phyloP scores from a whole-genome alignment of 35 echinoderm and acorn worm species.

The Apostichopus parvimensis region DNA sequence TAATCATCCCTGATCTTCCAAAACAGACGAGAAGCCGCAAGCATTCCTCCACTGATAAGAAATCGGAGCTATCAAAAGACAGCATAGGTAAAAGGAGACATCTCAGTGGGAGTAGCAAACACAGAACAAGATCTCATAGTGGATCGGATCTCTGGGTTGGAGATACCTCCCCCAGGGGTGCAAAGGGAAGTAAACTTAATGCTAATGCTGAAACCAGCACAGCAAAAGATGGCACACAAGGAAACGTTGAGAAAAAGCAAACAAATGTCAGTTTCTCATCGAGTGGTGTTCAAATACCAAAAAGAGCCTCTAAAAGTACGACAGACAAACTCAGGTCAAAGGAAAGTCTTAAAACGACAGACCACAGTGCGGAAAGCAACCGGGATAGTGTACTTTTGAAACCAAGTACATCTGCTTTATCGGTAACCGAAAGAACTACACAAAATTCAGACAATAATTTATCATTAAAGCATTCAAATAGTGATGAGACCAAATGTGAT shows the following conservation, averaged over 20 bases:
- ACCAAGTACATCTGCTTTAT: neutral
- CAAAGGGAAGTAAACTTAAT: neutral
- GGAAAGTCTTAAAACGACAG: neutral
- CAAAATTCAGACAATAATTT: conserved; percentile 11
- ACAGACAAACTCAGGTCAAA: neutral
- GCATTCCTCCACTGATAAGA: conserved; percentile 2
- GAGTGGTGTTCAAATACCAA: neutral
- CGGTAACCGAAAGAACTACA: neutral
- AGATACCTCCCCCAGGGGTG: neutral
- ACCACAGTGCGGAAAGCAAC: neutral
- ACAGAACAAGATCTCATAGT: neutral
- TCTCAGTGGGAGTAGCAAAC: neutral
- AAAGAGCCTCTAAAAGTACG: neutral
- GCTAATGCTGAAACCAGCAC: neutral
- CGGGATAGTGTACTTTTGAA: neutral
- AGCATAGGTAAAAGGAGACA: neutral
- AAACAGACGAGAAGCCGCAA: conserved; percentile 42
- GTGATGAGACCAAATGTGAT: neutral
- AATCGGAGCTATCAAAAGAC: conserved; percentile 15
- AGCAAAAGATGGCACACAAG: neutral
- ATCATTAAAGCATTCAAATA: conserved; percentile 5
- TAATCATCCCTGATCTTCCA: conserved; percentile 74
- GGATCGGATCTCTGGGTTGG: neutral
- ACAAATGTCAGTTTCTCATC: neutral
- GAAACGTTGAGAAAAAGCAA: neutral